Evolutionary conservation across 2,888 invertebrate species (phyloP).

Genomic region (Thera obeliscata): DNA sequence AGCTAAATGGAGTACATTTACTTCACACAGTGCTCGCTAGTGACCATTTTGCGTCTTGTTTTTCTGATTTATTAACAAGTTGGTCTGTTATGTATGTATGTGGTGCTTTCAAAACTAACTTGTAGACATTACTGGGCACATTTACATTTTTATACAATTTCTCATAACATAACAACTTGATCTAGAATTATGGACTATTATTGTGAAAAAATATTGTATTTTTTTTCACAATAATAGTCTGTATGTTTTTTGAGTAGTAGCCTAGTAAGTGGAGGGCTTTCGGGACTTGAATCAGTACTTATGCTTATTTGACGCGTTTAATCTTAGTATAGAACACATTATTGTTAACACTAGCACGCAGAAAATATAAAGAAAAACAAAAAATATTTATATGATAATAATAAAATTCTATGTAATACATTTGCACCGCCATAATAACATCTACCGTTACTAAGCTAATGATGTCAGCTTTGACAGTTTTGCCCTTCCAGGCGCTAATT

Average conservation of each 20-base stretch:
- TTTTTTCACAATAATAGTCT: too few relatives aligned
- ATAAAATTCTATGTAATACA: too few relatives aligned
- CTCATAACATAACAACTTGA: slow-evolving; percentile 35
- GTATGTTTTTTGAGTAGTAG: too few relatives aligned
- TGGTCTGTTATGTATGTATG: slow-evolving; percentile 32
- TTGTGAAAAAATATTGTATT: slow-evolving; percentile 9
- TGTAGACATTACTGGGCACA: slow-evolving; percentile 47
- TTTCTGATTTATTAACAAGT: slow-evolving; percentile 53
- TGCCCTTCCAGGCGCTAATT: slow-evolving; percentile 36
- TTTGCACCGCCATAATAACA: background rate
- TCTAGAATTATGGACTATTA: slow-evolving; percentile 27
- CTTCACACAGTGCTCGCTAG: slow-evolving; percentile 42
- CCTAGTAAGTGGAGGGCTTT: too few relatives aligned
- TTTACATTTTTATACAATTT: slow-evolving; percentile 46
- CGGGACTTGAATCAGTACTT: too few relatives aligned
- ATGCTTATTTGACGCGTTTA: too few relatives aligned
- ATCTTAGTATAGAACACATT: too few relatives aligned
- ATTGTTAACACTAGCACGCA: too few relatives aligned
- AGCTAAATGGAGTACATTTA: slow-evolving; percentile 48
- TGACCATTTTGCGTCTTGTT: slow-evolving; percentile 47
- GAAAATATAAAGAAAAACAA: too few relatives aligned
- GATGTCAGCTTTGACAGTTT: slow-evolving; percentile 11
- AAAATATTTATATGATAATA: too few relatives aligned
- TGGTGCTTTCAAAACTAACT: slow-evolving; percentile 38
- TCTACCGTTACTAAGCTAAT: background rate